Conservation (phyloP, 2,888 invertebrate species). For the Caenorhabditis uteleia region DNA sequence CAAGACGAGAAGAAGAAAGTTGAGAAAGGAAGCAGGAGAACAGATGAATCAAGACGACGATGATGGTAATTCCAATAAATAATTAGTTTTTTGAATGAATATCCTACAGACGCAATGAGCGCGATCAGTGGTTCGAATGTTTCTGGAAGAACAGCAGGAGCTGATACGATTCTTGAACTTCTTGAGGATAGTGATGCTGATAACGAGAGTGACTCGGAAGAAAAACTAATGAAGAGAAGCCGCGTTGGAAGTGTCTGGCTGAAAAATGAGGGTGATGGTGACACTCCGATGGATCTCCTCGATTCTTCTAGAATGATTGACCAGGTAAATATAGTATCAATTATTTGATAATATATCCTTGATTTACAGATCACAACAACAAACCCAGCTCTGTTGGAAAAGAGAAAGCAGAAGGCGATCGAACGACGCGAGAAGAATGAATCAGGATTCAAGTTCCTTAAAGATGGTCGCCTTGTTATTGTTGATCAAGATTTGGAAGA, state of each 20-base stretch:
- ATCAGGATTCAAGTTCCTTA: conserved; percentile 54
- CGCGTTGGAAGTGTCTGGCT: conserved; percentile 54
- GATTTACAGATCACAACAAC: conserved; percentile 52
- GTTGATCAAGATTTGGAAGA: conserved; percentile 33
- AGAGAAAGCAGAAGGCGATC: conserved; percentile 38
- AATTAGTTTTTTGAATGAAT: background rate
- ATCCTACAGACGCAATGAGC: conserved; percentile 4
- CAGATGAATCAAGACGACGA: conserved; percentile 45
- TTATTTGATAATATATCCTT: conserved; percentile 1
- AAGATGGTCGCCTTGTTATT: conserved; percentile 58
- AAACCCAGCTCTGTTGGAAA: conserved; percentile 47
- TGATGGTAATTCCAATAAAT: conserved; percentile 48
- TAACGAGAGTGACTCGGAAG: conserved; percentile 49
- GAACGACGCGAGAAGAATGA: conserved; percentile 44
- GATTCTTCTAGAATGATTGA: conserved; percentile 53
- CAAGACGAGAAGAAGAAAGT: conserved; percentile 50
- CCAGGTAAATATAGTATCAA: conserved; percentile 33
- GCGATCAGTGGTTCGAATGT: conserved; percentile 44
- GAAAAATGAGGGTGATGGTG: conserved; percentile 55
- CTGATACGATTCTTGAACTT: conserved; percentile 63
- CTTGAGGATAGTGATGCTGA: conserved; percentile 61
- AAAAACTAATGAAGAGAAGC: conserved; percentile 42
- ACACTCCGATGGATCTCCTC: conserved; percentile 55
- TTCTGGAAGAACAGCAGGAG: conserved; percentile 56
- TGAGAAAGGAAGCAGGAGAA: conserved; percentile 32